Conservation (phyloP, 1,140 invertebrate genomes). For the Drosophila sulfurigaster region DNA sequence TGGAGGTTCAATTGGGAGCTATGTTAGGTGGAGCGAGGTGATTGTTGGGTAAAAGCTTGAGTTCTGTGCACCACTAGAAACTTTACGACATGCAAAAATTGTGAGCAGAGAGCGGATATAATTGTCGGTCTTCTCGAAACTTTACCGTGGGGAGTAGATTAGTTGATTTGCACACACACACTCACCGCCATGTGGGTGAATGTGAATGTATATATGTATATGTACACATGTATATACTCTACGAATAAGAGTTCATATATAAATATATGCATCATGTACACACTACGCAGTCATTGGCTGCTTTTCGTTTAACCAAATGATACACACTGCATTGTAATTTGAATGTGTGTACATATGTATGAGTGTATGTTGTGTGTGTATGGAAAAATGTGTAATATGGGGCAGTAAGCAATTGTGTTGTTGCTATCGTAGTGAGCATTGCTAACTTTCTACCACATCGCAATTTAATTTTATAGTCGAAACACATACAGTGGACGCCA, state of each 20-base stretch:
- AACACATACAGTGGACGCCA: slow-evolving; percentile 74
- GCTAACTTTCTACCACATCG: slow-evolving; percentile 81
- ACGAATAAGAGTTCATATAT: no score
- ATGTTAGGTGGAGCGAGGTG: not conserved
- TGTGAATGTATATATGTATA: not conserved
- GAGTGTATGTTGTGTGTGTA: slow-evolving; percentile 56
- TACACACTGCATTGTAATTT: slow-evolving; percentile 74
- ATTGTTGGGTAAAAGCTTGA: slow-evolving; percentile 30
- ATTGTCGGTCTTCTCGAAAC: slow-evolving; percentile 83
- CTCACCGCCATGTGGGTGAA: slow-evolving; percentile 28
- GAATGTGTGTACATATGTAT: slow-evolving; percentile 16
- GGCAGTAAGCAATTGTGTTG: slow-evolving; percentile 76
- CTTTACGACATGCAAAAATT: slow-evolving; percentile 83
- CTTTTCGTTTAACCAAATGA: slow-evolving; percentile 72
- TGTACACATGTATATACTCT: not conserved
- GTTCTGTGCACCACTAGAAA: slow-evolving; percentile 74
- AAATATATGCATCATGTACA: not conserved
- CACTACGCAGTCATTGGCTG: slow-evolving; percentile 16
- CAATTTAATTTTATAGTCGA: slow-evolving; percentile 83
- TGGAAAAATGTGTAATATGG: slow-evolving; percentile 59
- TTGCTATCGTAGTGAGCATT: slow-evolving; percentile 60
- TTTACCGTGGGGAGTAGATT: slow-evolving; percentile 82
- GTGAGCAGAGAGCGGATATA: slow-evolving; percentile 82
- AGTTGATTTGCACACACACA: slow-evolving; percentile 74
- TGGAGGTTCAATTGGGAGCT: not conserved